Percentiles rank a stretch among this genome's conserved stretches.
Conservation (phyloP, 2,797 vertebrate genomes). For the Chloroceryle inda region DNA sequence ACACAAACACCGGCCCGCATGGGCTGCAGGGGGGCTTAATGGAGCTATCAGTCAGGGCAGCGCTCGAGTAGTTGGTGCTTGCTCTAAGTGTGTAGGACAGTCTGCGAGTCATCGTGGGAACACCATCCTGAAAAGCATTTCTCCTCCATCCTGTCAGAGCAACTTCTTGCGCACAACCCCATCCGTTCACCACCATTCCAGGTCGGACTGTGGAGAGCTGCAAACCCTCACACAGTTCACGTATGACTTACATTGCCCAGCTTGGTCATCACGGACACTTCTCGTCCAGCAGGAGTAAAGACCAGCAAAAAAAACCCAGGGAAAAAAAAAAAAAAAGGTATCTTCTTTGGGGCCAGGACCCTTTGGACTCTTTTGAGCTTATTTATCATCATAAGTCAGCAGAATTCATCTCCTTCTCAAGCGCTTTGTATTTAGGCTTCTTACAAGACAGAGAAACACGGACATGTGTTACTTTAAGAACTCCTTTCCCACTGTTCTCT, state of each 20-base stretch:
- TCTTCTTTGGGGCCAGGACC: background rate
- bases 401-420: background rate
- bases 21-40: background rate
- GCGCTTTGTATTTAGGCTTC: background rate
- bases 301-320: too few species aligned
- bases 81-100: background rate
- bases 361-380: background rate
- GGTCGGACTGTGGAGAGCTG: too few species aligned
- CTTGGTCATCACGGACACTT: too few species aligned
- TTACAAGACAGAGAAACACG: background rate
- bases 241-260: too few species aligned
- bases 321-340: too few species aligned
- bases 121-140: too few species aligned
- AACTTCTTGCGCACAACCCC: too few species aligned
- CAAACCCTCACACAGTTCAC: too few species aligned
- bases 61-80: background rate
- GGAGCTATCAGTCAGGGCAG: background rate
- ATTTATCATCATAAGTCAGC: background rate
- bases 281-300: too few species aligned
- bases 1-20: background rate
- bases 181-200: too few species aligned
- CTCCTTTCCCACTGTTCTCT: background rate
- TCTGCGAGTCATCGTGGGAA: too few species aligned
- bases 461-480: background rate
- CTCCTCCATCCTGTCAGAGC: too few species aligned